These are phyloP conservation scores for Acipenser transmontanus DNA, from an alignment of 2,797 vertebrate species.

Conservation along the genomic window DNA sequence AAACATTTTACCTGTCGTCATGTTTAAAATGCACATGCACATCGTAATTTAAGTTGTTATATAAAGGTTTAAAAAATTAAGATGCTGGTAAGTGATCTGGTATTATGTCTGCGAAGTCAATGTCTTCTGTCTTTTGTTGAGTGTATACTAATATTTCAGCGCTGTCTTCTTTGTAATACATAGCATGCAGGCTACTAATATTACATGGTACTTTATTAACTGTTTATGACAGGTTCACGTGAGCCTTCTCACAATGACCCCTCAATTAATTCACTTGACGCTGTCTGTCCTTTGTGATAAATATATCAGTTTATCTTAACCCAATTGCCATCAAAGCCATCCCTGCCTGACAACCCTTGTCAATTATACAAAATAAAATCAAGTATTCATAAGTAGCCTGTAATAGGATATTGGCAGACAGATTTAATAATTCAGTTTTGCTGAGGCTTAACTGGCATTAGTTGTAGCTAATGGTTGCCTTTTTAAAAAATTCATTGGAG, in stretches of 20 bases:
- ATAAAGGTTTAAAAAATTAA: constrained; percentile 56
- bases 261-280: constrained; percentile 49
- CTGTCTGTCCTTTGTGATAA: constrained; percentile 46
- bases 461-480: constrained; percentile 74
- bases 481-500: constrained; percentile 78
- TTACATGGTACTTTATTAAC: constrained; percentile 31
- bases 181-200: constrained; percentile 32
- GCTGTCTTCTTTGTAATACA: constrained; percentile 22
- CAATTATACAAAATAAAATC: constrained; percentile 94
- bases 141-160: constrained; percentile 31
- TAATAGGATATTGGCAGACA: constrained; percentile 80
- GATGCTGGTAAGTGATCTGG: constrained; percentile 29
- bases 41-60: constrained; percentile 36
- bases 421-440: constrained; percentile 95
- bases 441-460: constrained; percentile 69
- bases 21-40: constrained; percentile 42
- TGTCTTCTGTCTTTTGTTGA: constrained; percentile 34
- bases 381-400: constrained; percentile 89
- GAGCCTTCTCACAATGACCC: constrained; percentile 39
- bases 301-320: constrained; percentile 62
- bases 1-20: constrained; percentile 33
- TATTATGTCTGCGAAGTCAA: constrained; percentile 31
- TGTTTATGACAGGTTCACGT: constrained; percentile 51
- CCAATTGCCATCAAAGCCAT: constrained; percentile 63
- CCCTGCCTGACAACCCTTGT: constrained; percentile 75